These are phyloP conservation scores for Tinamus major DNA, from an alignment of 2,797 vertebrate genomes.

Conservation along the genomic window DNA sequence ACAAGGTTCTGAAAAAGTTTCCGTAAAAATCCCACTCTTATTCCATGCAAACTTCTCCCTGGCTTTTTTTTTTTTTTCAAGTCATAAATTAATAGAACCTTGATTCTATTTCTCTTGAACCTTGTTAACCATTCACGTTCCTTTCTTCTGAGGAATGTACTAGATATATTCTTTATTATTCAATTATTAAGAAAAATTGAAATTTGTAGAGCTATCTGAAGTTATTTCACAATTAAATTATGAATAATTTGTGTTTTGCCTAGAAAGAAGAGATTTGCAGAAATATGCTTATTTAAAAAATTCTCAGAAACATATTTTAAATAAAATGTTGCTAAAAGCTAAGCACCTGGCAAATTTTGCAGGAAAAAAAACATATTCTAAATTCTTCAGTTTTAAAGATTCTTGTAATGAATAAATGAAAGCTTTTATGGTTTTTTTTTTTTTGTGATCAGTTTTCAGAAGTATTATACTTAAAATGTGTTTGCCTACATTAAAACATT, in stretches of 20 bases:
- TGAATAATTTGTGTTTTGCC: neutral
- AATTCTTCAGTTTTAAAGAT: rapidly evolving
- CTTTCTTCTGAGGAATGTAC: neutral
- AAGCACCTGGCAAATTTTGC: neutral
- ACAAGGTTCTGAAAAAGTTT: neutral
- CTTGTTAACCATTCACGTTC: neutral
- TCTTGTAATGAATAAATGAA: neutral
- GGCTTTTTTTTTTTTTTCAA: neutral
- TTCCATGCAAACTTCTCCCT: neutral
- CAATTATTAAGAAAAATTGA: neutral
- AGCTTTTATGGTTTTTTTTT: neutral
- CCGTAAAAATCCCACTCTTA: neutral
- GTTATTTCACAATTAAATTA: neutral
- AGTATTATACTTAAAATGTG: neutral
- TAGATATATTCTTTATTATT: neutral
- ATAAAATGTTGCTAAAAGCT: neutral
- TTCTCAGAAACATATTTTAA: neutral
- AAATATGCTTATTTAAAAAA: neutral
- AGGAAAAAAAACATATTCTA: neutral
- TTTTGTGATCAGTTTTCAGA: neutral
- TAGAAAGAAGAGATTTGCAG: neutral
- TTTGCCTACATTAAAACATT: neutral
- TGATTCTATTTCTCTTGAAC: neutral
- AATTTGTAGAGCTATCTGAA: neutral
- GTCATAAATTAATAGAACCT: neutral